Percentiles rank a stretch among this genome's conserved stretches.
phyloP scores from a whole-genome alignment of 2,797 vertebrate genomes.

The Spondyliosoma cantharus region DNA sequence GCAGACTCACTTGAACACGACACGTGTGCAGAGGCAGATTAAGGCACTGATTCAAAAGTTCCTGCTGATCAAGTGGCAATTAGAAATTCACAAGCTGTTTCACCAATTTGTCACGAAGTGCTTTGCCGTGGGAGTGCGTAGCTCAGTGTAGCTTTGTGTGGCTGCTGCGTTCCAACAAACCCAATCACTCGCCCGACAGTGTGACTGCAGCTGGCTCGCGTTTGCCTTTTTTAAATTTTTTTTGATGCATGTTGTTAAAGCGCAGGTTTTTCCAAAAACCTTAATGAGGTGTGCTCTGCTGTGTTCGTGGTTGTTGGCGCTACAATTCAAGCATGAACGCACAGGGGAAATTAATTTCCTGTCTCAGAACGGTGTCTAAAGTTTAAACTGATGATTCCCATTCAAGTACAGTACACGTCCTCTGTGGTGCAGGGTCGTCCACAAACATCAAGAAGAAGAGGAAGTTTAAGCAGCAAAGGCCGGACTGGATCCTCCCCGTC shows the following conservation, averaged over 20 bases:
- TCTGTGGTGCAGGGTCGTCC: not conserved
- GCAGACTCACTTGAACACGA: conserved; percentile 25
- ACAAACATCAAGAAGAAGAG: not conserved
- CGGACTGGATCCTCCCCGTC: not conserved
- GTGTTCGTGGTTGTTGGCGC: not conserved
- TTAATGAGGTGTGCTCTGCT: conserved; percentile 22
- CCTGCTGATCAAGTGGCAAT: conserved; percentile 57
- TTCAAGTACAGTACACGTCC: not conserved
- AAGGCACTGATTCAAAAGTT: conserved; percentile 27
- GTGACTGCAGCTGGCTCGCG: conserved; percentile 24
- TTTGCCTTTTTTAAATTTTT: conserved; percentile 10
- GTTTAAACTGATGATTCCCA: not conserved
- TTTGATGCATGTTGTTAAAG: not conserved
- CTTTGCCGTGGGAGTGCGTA: conserved; percentile 18
- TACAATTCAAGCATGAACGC: conserved; percentile 1
- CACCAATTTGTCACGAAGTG: conserved; percentile 37
- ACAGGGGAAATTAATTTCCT: not conserved
- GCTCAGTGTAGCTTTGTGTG: conserved; percentile 26
- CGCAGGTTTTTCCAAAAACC: conserved; percentile 4
- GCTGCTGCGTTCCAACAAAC: conserved; percentile 32
- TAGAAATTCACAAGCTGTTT: conserved; percentile 60
- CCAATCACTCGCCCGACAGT: conserved; percentile 1
- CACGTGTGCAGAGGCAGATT: conserved; percentile 37
- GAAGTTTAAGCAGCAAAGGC: not conserved
- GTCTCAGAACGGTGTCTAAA: not conserved